Conservation (phyloP, 1,140 invertebrate species). For the Musca domestica region DNA sequence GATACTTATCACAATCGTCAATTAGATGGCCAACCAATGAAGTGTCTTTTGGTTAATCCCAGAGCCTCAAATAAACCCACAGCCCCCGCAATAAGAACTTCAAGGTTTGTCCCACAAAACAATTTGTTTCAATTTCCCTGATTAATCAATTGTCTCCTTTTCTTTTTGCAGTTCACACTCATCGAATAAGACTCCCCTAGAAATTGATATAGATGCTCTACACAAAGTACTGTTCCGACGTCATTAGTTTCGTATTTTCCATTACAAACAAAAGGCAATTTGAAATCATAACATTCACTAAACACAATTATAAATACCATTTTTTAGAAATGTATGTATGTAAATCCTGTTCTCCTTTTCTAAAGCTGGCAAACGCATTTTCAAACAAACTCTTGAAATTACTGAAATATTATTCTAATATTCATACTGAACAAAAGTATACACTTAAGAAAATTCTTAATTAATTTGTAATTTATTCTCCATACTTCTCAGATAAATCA, state of each 20-base stretch:
- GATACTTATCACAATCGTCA: conserved; percentile 90
- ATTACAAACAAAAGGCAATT: conserved; percentile 10
- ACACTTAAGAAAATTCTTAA: too few relatives aligned
- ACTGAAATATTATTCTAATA: too few relatives aligned
- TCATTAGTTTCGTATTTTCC: conserved; percentile 22
- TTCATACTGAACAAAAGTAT: too few relatives aligned
- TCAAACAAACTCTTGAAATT: too few relatives aligned
- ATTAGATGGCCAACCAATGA: conserved; percentile 82
- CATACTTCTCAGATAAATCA: too few relatives aligned
- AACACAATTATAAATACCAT: background rate
- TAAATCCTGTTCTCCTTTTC: background rate
- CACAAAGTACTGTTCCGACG: conserved; percentile 33
- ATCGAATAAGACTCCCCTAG: conserved; percentile 29
- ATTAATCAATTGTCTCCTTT: background rate
- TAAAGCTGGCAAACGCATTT: too few relatives aligned
- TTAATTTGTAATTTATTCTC: too few relatives aligned
- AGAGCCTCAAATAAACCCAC: conserved; percentile 63
- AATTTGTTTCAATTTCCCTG: background rate
- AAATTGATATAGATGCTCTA: conserved; percentile 35
- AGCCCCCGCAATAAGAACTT: conserved; percentile 53
- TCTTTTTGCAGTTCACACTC: background rate
- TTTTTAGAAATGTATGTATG: background rate
- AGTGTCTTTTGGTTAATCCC: conserved; percentile 73
- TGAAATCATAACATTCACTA: background rate
- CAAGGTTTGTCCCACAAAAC: conserved; percentile 8